Conservation (phyloP, 2,797 vertebrate genomes). For the Gorsachius magnificus region DNA sequence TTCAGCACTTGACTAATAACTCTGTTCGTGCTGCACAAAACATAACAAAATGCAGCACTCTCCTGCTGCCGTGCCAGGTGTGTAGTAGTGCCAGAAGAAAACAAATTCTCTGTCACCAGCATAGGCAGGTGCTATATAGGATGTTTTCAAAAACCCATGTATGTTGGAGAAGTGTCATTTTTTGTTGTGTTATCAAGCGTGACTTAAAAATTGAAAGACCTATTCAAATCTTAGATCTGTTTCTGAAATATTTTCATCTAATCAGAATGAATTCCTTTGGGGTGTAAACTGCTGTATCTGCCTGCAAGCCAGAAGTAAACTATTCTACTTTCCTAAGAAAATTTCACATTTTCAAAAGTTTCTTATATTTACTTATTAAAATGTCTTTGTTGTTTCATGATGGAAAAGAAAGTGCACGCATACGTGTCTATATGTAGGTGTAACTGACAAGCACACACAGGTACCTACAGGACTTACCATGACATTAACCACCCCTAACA, state of each 20-base stretch:
- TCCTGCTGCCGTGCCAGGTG: not conserved
- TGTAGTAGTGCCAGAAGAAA: not conserved
- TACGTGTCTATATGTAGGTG: rapidly evolving
- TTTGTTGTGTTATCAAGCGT: not conserved
- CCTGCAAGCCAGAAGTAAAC: not conserved
- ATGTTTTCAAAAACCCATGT: rapidly evolving
- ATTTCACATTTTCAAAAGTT: not conserved
- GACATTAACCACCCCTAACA: not conserved
- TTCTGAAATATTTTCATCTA: not conserved
- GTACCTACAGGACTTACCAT: not conserved
- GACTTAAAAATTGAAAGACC: not conserved
- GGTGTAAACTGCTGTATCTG: not conserved
- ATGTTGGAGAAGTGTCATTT: not conserved
- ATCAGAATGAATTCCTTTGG: not conserved
- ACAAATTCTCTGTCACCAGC: not conserved
- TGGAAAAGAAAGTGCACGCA: not conserved
- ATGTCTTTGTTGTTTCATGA: not conserved
- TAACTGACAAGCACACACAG: not conserved
- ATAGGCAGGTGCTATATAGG: not conserved
- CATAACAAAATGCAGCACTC: not conserved
- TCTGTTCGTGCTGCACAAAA: not conserved
- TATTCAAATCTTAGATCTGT: not conserved
- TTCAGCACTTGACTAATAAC: not conserved
- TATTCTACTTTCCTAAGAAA: not conserved
- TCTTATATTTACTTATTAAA: not conserved